A percentile compares a stretch with the other conserved stretches of the same genome.
phyloP scores from a whole-genome alignment of 2,113 vertebrate genomes.

The Paramormyrops kingsleyae region DNA sequence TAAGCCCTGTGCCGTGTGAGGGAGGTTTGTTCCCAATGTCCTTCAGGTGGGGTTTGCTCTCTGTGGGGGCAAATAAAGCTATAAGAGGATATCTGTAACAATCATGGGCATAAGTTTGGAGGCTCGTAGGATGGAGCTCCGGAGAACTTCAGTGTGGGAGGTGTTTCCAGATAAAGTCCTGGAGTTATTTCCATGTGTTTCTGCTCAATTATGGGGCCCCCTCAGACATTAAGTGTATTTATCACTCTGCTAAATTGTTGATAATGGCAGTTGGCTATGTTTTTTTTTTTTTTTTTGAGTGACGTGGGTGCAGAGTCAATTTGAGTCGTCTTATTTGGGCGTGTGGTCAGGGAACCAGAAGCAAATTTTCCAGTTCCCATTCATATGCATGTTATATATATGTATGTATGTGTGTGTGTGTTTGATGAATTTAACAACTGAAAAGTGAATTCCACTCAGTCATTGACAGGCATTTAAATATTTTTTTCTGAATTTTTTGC shows the following conservation, averaged over 20 bases:
- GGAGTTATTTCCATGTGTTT: slow-evolving; percentile 14
- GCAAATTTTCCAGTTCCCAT: not conserved
- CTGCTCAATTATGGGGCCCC: slow-evolving; percentile 31
- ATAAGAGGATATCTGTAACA: not conserved
- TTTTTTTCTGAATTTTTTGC: not conserved
- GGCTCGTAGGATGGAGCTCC: not conserved
- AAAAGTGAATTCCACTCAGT: not conserved
- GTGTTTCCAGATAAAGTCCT: not conserved
- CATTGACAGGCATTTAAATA: not conserved
- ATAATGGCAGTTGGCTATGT: slow-evolving; percentile 37
- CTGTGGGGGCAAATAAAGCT: not conserved
- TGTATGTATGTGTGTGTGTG: not conserved
- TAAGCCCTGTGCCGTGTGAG: not conserved
- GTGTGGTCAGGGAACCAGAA: not conserved
- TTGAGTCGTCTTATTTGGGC: not conserved
- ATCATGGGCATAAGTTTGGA: not conserved
- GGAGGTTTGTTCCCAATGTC: not conserved
- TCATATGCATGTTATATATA: not conserved
- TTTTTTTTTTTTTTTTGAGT: not conserved
- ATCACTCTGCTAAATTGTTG: slow-evolving; percentile 33
- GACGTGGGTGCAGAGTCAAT: not conserved
- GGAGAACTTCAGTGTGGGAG: not conserved
- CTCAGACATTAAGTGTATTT: slow-evolving; percentile 23
- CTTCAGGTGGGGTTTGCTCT: not conserved
- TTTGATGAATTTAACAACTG: not conserved